Conservation (phyloP, 2,797 vertebrate species). For the Sebastes kiyomatsui region DNA sequence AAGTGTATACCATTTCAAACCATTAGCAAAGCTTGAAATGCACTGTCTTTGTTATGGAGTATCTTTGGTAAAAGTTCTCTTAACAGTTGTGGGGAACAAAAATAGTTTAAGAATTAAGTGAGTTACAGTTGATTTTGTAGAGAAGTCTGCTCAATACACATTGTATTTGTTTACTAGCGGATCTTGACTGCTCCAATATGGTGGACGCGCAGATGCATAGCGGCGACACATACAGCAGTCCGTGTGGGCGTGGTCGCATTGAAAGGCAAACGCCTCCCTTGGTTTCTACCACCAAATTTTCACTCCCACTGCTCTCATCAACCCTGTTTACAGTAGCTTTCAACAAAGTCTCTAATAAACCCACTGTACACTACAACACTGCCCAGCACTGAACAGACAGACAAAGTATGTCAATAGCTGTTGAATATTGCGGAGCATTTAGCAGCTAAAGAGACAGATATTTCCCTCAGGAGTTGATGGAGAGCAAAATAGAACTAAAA, state of each 20-base stretch:
- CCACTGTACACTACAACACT: not conserved
- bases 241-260: too few relatives aligned
- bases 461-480: slow-evolving; percentile 24
- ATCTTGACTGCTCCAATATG: too few relatives aligned
- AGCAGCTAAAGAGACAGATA: slow-evolving; percentile 30
- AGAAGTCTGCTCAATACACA: too few relatives aligned
- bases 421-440: slow-evolving; percentile 29
- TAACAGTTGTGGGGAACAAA: too few relatives aligned
- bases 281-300: not conserved
- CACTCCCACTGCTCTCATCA: not conserved
- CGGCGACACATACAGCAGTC: too few relatives aligned
- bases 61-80: too few relatives aligned
- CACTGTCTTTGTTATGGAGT: not conserved
- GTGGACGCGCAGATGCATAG: too few relatives aligned
- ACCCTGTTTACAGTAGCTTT: slow-evolving; percentile 5
- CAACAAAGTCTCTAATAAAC: slow-evolving; percentile 11
- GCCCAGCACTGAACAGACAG: slow-evolving; percentile 12
- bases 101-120: too few relatives aligned
- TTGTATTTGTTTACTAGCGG: too few relatives aligned
- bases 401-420: slow-evolving; percentile 20
- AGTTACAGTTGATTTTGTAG: too few relatives aligned
- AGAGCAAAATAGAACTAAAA: slow-evolving; percentile 15
- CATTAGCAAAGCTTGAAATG: not conserved
- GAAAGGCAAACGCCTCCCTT: too few relatives aligned
- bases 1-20: not conserved